phyloP scores from a whole-genome alignment of 2,113 vertebrate species.

The Amphilophus citrinellus region DNA sequence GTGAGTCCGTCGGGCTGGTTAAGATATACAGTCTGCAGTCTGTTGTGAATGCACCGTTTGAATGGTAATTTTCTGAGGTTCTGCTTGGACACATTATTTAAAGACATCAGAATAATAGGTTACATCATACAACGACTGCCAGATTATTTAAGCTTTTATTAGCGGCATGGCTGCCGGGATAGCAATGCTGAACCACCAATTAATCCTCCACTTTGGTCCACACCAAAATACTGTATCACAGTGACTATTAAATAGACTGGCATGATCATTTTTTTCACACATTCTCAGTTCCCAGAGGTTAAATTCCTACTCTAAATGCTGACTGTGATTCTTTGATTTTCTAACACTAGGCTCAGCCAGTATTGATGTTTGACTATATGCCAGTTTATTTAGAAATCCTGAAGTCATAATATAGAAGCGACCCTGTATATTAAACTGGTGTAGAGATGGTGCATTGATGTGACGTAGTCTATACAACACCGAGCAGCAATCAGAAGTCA shows the following conservation, averaged over 20 bases:
- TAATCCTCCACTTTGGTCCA: background rate
- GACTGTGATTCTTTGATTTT: background rate
- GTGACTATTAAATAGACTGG: background rate
- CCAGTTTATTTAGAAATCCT: background rate
- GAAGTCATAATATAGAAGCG: too few species aligned
- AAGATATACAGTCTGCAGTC: background rate
- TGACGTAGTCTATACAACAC: background rate
- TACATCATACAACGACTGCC: background rate
- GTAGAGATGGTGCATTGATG: too few species aligned
- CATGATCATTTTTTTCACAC: too few species aligned
- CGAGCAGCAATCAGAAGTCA: background rate
- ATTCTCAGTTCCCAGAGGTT: too few species aligned
- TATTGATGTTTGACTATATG: background rate
- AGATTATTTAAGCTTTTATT: background rate
- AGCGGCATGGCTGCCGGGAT: background rate
- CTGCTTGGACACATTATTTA: background rate
- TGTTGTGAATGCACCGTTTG: background rate
- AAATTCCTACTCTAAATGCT: background rate
- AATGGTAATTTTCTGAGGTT: background rate
- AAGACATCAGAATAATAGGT: background rate
- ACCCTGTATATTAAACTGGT: too few species aligned
- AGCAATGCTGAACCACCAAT: background rate
- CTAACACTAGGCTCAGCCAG: background rate
- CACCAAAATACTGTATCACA: background rate
- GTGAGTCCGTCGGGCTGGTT: conserved; percentile 16